phyloP scores from a whole-genome alignment of 1,140 invertebrate species.

The Drosophila baimaii region DNA sequence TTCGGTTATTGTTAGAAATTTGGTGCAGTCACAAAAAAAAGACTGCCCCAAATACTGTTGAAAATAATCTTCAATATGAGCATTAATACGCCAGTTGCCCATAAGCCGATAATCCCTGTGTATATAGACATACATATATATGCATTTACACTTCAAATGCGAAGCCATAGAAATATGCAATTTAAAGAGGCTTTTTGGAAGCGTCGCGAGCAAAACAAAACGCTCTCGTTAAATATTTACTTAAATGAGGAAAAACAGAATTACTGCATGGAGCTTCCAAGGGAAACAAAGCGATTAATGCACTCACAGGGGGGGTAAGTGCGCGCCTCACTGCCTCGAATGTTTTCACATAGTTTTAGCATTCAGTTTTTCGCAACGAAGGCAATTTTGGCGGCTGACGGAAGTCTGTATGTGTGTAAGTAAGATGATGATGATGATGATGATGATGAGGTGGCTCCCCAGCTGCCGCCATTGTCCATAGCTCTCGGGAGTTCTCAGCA shows the following conservation, averaged over 20 bases:
- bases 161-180: conserved; percentile 15
- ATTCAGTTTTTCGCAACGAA: conserved; percentile 24
- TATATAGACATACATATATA: conserved; percentile 12
- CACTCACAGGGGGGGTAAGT: conserved; percentile 7
- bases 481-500: conserved; percentile 56
- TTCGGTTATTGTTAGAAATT: conserved; percentile 23
- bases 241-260: conserved; percentile 38
- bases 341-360: conserved; percentile 28
- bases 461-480: conserved; percentile 28
- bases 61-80: conserved; percentile 20
- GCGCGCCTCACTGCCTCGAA: neutral
- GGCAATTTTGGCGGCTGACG: conserved; percentile 45
- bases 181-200: conserved; percentile 25
- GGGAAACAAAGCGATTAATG: conserved; percentile 33
- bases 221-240: conserved; percentile 37
- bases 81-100: conserved; percentile 33
- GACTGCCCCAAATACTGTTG: neutral
- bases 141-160: conserved; percentile 11
- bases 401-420: conserved; percentile 39
- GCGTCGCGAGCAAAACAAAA: conserved; percentile 16
- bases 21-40: neutral
- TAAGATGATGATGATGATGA: conserved; percentile 20
- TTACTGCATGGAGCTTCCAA: conserved; percentile 20
- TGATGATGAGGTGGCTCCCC: conserved; percentile 26
- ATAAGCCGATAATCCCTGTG: conserved; percentile 34